Evolutionary conservation across 2,888 invertebrate species (phyloP), one percentile per base, ranked within the genome.

Genomic region (Drosophila multiciliata): DNA sequence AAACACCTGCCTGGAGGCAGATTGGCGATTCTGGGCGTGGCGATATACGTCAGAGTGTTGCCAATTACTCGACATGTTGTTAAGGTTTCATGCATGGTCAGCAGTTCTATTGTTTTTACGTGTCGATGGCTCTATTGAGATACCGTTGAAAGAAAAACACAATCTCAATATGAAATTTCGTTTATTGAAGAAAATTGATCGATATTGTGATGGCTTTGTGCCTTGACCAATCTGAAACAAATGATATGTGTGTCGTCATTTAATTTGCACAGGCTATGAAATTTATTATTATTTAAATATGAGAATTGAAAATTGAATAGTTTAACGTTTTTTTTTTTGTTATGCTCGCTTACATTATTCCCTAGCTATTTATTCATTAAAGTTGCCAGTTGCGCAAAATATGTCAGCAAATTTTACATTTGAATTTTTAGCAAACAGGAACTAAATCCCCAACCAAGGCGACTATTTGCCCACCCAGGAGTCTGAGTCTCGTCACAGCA

Each of bases 131-230:
- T 66, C n/a, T 11, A 50, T 26, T 50, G 23, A 49, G 15, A 61
- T 48, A 15, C 58, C 49, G 70, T 64, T 64, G 52, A 55, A 66
- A 78, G 45, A 15, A 23, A 23, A 45, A 23, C 23, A 80, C 80
- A 80, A 80, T 75, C 66, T 59, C 72, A 63, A 68, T 71, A 45
- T 61, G 42, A 49, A 62, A 75, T 66, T 67, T 79, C 36, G 70
- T 79, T 74, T 69, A 48, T 35, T 40, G 26, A 6, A 11, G 23
- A 53, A 40, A 26, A 48, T 61, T 45, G 20, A 48, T 57, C 20
- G 54, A 49, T 32, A 58, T 17, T 40, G 36, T 8, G 55, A 29
- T 55, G 36, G 49, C 17, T 42, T 20, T 58, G 33, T 20, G 42
- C n/a, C 7, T 35, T 29, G 35, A 23, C 35, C 15, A 54, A 53